Evolutionary conservation across 1,140 invertebrate species (phyloP).

Genomic region (Drosophila ogumai): DNA sequence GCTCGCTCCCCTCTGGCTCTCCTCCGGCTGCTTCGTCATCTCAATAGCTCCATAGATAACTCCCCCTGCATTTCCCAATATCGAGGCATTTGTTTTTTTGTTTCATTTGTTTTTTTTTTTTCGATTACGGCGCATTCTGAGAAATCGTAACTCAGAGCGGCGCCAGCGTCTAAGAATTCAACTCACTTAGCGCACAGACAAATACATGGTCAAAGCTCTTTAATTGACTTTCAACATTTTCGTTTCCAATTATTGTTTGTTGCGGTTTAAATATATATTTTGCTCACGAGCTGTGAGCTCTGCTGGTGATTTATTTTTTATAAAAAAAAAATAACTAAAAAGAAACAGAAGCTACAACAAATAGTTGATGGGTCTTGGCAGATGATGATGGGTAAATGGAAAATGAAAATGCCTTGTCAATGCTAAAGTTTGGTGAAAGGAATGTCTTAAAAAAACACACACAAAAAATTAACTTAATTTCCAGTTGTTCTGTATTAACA

Average conservation of each 20-base stretch:
- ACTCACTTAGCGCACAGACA: constrained; percentile 41
- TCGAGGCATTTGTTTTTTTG: constrained; percentile 1
- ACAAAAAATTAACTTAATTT: background rate
- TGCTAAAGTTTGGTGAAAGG: background rate
- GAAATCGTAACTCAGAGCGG: constrained; percentile 47
- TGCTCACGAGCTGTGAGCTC: constrained; percentile 18
- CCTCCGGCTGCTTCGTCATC: constrained; percentile 18
- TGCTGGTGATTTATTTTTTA: constrained; percentile 12
- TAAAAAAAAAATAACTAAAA: background rate
- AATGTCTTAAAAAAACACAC: background rate
- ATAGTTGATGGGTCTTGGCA: constrained; percentile 4
- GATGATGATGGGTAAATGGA: constrained; percentile 4
- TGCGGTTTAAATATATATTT: constrained; percentile 34
- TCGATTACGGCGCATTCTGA: constrained; percentile 40
- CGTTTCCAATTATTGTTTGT: constrained; percentile 24
- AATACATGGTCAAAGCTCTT: constrained; percentile 53
- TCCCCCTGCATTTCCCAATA: constrained; percentile 28
- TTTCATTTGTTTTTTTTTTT: constrained; percentile 3
- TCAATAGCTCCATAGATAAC: constrained; percentile 14
- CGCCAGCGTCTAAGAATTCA: constrained; percentile 50
- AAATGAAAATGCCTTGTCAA: background rate
- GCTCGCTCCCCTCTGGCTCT: constrained; percentile 1
- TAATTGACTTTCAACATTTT: constrained; percentile 55
- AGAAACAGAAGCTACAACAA: constrained; percentile 4
- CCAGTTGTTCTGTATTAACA: background rate